Base-by-base conservation (phyloP, 2,888 invertebrate genomes). In the Andrena praecox region DNA sequence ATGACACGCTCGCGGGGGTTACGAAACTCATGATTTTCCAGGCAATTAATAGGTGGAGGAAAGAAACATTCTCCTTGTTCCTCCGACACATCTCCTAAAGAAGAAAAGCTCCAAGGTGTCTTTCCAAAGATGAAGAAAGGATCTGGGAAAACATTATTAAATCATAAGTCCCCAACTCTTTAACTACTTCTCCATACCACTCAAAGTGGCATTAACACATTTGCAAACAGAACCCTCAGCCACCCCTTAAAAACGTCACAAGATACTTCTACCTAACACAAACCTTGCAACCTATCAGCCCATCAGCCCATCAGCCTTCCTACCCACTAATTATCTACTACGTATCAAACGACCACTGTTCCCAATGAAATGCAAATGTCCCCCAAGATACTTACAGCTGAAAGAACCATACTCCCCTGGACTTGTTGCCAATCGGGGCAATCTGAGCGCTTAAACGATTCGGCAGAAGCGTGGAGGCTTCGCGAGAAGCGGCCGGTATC, bases 1-100 rank as follows among this genome's bases (percentile, higher is more conserved):
- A 70, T 74, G 74, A 81, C 81, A 80, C 73, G 68, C 50, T 63
- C 80, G 63, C 3, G 10, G 56, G 68, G 72, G 63, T 80, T 80
- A 80, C 80, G 80, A 80, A 80, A 80, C 80, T 73, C 50, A 27
- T 50, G 72, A 33, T 80, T 80, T 77, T 80, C 73, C 31, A 50
- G 80, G 48, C 56, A 80, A 80, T 80, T 80, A 80, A 80, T 80
- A 68, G 72, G 29, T 7, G 56, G 63, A 31, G 8, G 33, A 48
- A 56, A 16, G 42, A 62, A 78, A 78, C 31, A n/a, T 12, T 7
- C 10, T 5, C 10, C 1, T 20, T 7, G 27, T 20, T 31, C 31
- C 12, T 42, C 4, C n/a, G 5, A 5, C 24, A n/a, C 42, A 16
- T 16, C n/a, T n/a, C 4, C 12, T 1, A 12, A 12, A 42, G 42